These are phyloP conservation scores for Corythaeola cristata DNA, from an alignment of 2,113 vertebrate genomes.

Conservation along the genomic window DNA sequence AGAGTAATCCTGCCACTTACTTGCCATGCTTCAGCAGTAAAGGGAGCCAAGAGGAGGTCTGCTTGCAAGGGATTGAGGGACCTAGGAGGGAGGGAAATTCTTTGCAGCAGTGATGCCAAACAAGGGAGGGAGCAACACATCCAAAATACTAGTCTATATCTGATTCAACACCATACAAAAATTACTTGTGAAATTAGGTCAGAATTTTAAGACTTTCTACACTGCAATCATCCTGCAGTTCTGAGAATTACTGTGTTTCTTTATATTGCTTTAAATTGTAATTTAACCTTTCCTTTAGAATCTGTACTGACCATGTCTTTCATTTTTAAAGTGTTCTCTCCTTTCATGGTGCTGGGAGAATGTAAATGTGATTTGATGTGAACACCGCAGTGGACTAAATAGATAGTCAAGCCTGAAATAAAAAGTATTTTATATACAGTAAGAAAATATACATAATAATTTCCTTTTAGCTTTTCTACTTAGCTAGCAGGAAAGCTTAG, in stretches of 20 bases:
- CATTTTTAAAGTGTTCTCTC: neutral
- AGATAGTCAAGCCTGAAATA: neutral
- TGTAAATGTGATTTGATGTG: neutral
- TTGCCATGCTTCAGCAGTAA: neutral
- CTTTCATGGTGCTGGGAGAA: neutral
- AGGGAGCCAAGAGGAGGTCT: neutral
- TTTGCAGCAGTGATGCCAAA: neutral
- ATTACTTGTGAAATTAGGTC: neutral
- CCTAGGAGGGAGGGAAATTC: neutral
- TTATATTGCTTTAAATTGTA: neutral
- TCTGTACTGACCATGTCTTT: neutral
- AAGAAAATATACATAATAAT: neutral
- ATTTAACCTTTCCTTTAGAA: neutral
- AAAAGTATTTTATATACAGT: neutral
- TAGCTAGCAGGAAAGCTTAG: neutral
- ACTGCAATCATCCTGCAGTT: neutral
- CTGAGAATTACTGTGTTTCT: neutral
- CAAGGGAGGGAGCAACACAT: neutral
- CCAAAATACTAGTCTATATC: neutral
- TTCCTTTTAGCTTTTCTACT: neutral
- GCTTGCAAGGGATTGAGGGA: neutral
- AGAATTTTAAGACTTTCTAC: neutral
- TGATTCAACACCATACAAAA: neutral
- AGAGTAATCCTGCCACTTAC: neutral
- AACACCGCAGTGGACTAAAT: neutral